A percentile compares a stretch with the other conserved stretches of the same genome.
These are phyloP conservation scores for Ciconia maguari DNA, from an alignment of 2,113 vertebrate species.

Conservation along the genomic window DNA sequence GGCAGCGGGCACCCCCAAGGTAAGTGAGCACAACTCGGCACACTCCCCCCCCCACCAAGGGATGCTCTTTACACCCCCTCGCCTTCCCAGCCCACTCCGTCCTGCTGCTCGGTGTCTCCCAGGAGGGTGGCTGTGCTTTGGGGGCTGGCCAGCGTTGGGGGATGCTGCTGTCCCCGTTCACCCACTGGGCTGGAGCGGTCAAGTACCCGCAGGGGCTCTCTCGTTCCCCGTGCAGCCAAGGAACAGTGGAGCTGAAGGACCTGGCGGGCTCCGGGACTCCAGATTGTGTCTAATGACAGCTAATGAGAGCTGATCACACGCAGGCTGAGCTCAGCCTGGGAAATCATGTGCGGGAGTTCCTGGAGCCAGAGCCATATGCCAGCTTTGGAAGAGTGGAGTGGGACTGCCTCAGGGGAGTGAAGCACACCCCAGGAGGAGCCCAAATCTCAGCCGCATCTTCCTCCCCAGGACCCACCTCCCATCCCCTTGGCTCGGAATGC, in stretches of 20 bases:
- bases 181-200: accelerated
- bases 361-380: slow-evolving; percentile 26
- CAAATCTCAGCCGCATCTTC: neutral
- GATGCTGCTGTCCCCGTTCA: neutral
- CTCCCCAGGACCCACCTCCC: neutral
- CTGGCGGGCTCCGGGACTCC: neutral
- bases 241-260: neutral
- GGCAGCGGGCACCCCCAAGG: slow-evolving; percentile 94
- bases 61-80: neutral
- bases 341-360: neutral
- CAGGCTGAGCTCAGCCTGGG: slow-evolving; percentile 21
- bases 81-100: neutral
- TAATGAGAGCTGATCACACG: neutral
- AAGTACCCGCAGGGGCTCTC: neutral
- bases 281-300: slow-evolving; percentile 52
- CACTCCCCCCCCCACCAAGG: accelerated
- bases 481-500: neutral
- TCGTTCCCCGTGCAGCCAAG: accelerated
- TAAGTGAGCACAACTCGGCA: slow-evolving; percentile 70
- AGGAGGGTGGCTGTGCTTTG: neutral
- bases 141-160: accelerated
- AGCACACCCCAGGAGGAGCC: neutral
- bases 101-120: neutral
- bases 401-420: neutral
- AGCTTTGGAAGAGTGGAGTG: neutral